Base-by-base conservation (phyloP, 1,140 invertebrate genomes). In the Mesaphorura yosii region DNA sequence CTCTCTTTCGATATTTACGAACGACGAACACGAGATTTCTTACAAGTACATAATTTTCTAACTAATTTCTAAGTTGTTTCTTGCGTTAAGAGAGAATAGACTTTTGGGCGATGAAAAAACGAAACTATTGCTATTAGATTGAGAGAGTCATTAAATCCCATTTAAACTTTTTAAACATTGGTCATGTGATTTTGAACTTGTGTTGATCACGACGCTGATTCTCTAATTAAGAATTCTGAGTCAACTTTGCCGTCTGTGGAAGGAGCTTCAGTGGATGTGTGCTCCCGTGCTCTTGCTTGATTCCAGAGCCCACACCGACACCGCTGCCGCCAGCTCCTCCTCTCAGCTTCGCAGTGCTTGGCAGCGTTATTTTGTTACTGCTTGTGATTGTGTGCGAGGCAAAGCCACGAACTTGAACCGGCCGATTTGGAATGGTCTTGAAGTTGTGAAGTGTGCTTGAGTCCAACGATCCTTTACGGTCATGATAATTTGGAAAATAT, bases 261-360 rank as follows among this genome's bases (percentile, higher is more conserved):
- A 59, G 40, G 37, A 55, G 49, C 48, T 55, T 60, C 31, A 60
- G 47, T 42, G 58, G 58, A 51, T 60, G 58, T 38, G 58, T 60
- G 34, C 58, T 60, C 40, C 58, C 58, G 34, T 60, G 58, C 29
- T 60, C 52, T 47, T 56, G 53, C 31, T 53, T 20, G 31, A 29
- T 40, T 26, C 58, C 52, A 23, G 57, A 46, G 28, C 28, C 34
- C 22, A 49, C 53, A 23, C 52, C 39, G 6, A 38, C 34, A 39
- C 51, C 41, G 26, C 47, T 53, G n/a, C 38, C 31, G 10, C n/a
- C n/a, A 34, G 10, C 10, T 34, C 31, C n/a, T 34, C 31, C 31
- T 10, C 31, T 34, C 10, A 10, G 10, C 10, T 42, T 44, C 10
- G 51, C 47, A 31, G 41, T 44, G 14, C 39, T 47, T 17, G 48